Conservation (phyloP, 2,113 vertebrate genomes). For the Periophthalmus modestus region DNA sequence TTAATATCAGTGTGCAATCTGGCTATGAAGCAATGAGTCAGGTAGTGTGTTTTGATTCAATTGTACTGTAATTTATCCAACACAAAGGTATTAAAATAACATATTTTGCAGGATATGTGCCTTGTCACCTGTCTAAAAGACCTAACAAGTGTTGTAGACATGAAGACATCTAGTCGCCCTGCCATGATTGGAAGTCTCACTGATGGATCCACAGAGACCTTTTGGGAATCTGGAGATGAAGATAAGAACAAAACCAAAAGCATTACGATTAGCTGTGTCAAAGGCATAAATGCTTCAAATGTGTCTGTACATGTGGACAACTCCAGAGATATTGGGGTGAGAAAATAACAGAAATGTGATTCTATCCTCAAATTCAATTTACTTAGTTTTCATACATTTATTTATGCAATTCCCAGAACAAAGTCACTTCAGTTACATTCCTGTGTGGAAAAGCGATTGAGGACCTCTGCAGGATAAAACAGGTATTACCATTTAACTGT, state of each 20-base stretch:
- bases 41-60: constrained; percentile 66
- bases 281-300: constrained; percentile 92
- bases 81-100: not conserved
- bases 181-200: constrained; percentile 99
- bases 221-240: constrained; percentile 99
- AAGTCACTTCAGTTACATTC: constrained; percentile 97
- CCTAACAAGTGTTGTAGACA: constrained; percentile 93
- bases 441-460: constrained; percentile 93
- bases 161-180: constrained; percentile 97
- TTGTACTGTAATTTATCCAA: not conserved
- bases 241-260: constrained; percentile 99
- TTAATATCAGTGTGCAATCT: constrained; percentile 96
- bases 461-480: constrained; percentile 97
- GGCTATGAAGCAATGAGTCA: constrained; percentile 97
- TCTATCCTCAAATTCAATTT: not conserved
- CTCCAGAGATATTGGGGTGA: constrained; percentile 97
- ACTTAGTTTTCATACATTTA: not conserved
- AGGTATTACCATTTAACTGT: constrained; percentile 77
- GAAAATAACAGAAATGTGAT: constrained; percentile 23
- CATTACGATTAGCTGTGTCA: constrained; percentile 95
- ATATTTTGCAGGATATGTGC: constrained; percentile 84
- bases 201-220: constrained; percentile 97
- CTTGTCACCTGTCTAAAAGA: constrained; percentile 95
- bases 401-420: constrained; percentile 83
- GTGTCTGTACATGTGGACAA: constrained; percentile 97